These are phyloP conservation scores for Clarias fuscus DNA, from an alignment of 2,797 vertebrate species.

Conservation along the genomic window DNA sequence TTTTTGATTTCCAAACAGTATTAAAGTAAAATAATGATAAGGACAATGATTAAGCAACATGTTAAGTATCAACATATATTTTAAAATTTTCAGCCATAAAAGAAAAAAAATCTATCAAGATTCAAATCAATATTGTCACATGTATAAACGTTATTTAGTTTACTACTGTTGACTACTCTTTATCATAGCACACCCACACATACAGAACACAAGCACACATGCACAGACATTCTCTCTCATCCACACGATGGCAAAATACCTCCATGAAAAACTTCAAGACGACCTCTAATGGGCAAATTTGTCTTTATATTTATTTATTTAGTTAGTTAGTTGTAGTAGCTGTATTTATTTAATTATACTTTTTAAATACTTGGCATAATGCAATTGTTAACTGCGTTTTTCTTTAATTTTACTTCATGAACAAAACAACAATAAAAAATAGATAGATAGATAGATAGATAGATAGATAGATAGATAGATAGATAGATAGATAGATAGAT, in stretches of 20 bases:
- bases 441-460: too few species aligned
- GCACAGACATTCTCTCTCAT: not conserved
- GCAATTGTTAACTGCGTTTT: not conserved
- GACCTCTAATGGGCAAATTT: not conserved
- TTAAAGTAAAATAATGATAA: not conserved
- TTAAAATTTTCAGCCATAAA: not conserved
- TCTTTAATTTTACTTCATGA: too few species aligned
- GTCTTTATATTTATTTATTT: too few species aligned
- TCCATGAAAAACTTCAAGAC: not conserved
- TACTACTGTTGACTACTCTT: not conserved
- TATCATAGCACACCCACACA: not conserved
- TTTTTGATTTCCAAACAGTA: not conserved
- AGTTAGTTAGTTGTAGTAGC: not conserved
- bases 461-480: too few species aligned
- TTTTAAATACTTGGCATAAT: not conserved
- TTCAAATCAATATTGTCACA: too few species aligned
- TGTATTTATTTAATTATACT: not conserved
- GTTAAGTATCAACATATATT: not conserved
- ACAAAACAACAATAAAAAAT: too few species aligned
- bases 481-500: too few species aligned
- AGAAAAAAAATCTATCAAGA: not conserved
- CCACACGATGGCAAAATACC: conserved; percentile 15
- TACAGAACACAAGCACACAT: too few species aligned
- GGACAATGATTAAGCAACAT: not conserved
- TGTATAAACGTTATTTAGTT: not conserved